Base-by-base conservation (phyloP, 37 sponge, comb jelly and placozoan genomes). In the Bolinopsis microptera region DNA sequence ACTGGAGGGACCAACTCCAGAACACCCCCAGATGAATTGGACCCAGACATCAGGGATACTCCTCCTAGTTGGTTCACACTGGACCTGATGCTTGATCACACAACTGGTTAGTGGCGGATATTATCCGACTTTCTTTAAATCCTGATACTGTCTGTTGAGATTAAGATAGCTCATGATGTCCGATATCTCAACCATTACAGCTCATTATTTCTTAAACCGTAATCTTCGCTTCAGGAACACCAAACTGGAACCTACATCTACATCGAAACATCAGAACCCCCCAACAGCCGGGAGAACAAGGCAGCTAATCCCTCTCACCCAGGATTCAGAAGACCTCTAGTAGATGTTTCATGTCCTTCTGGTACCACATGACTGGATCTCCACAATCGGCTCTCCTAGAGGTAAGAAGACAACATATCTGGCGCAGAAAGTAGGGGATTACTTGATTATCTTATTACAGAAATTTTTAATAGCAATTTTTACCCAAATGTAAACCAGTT, bases 281-380 rank as follows among this genome's bases (percentile, higher is more conserved):
- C n/a, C 88, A 76, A 23, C 23, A 33, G 34, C 88, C 94, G 18
- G 88, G 88, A 28, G 94, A n/a, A 94, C 90, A 75, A 68, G 68
- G 94, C 94, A 0, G 94, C 72, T 23, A 32, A 69, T 5, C n/a
- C n/a, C 22, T 69, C 69, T 92, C 93, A 69, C 93, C 93, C 1
- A 38, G 70, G 3, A 69, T 92, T 16, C 93, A 92, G 93, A 9
- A 30, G 5, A 69, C 72, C 35, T 68, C 38, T 13, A 69, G 72
- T 37, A 35, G 70, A 25, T 93, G 93, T n/a, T 69, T 69, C 68
- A 88, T 93, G 80, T 48, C 69, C 80, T 93, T 93, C 80, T 93
- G 83, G 83, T 93, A 93, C 69, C 93, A 93, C 82, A 93, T 93
- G 93, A 5, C 39, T 68, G 93, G 93, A 21, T 27, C 48, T n/a